phyloP scores from a whole-genome alignment of 1,140 invertebrate species.

The Magallana angulata region DNA sequence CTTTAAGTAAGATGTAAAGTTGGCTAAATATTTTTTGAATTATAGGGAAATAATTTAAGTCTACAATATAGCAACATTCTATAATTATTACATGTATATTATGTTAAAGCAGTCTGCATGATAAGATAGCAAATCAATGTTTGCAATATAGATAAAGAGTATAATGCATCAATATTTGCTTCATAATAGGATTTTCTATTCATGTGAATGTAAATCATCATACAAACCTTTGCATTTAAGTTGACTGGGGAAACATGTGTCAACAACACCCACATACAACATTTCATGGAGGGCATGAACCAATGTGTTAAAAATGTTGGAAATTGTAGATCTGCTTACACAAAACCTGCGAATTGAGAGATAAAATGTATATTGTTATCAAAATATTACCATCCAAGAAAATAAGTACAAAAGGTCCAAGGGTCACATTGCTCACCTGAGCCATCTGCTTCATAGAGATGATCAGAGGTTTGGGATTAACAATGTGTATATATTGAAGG shows the following conservation, averaged over 20 bases:
- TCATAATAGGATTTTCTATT: too few species aligned
- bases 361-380: too few species aligned
- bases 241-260: slow-evolving; percentile 7
- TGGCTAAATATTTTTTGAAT: too few species aligned
- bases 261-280: neutral
- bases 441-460: too few species aligned
- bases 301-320: neutral
- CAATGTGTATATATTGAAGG: too few species aligned
- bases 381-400: too few species aligned
- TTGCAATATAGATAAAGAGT: neutral
- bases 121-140: neutral
- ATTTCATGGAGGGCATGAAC: slow-evolving; percentile 17
- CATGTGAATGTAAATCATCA: neutral
- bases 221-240: slow-evolving; percentile 23
- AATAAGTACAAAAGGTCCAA: too few species aligned
- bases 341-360: neutral
- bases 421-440: too few species aligned
- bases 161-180: neutral
- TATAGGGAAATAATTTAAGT: neutral
- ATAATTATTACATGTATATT: neutral
- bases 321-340: neutral
- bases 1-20: too few species aligned
- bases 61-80: neutral
- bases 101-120: neutral
- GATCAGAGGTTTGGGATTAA: too few species aligned